Conservation (phyloP, 2,888 invertebrate species). For the Drosophila meridiana region DNA sequence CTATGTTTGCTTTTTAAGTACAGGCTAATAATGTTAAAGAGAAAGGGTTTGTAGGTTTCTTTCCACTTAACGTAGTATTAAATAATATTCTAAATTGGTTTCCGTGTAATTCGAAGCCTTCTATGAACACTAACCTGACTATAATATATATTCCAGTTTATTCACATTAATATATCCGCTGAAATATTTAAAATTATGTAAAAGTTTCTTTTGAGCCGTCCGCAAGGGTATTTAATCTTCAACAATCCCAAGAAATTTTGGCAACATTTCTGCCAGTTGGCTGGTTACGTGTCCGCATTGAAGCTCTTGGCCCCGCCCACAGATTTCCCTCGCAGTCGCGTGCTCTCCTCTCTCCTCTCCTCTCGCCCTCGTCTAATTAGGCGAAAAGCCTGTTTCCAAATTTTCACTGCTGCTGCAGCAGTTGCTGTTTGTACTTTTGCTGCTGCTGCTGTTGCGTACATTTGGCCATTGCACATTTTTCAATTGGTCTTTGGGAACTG, state of each 20-base stretch:
- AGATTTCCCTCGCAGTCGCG: background rate
- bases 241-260: background rate
- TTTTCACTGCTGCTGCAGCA: constrained; percentile 50
- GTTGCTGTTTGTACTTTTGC: constrained; percentile 28
- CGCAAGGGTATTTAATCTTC: constrained; percentile 15
- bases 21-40: too few relatives aligned
- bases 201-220: background rate
- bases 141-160: background rate
- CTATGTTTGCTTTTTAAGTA: too few relatives aligned
- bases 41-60: too few relatives aligned
- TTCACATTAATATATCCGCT: background rate
- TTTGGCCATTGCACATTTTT: constrained; percentile 76
- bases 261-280: constrained; percentile 62
- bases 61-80: too few relatives aligned
- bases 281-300: constrained; percentile 50
- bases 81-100: background rate
- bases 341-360: constrained; percentile 23
- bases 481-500: constrained; percentile 72
- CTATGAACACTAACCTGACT: background rate
- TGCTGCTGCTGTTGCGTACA: constrained; percentile 51
- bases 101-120: background rate
- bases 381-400: constrained; percentile 79
- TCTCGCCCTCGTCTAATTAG: constrained; percentile 70
- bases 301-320: constrained; percentile 9
- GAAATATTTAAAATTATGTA: background rate